These are phyloP conservation scores for Pyrochroa serraticornis DNA, from an alignment of 2,888 invertebrate genomes.

Conservation along the genomic window DNA sequence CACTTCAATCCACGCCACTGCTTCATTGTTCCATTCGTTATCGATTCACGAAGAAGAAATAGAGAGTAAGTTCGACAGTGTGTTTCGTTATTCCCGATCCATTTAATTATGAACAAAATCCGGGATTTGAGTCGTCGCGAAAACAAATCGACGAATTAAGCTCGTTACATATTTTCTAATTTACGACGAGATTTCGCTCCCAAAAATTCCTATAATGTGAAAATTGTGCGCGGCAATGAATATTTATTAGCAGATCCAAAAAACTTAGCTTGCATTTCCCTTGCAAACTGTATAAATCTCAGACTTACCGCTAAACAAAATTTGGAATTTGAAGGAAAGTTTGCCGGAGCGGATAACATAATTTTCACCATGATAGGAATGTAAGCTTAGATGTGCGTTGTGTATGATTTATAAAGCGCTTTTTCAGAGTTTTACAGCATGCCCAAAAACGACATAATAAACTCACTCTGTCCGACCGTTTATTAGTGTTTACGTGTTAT, in stretches of 20 bases:
- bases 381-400: conserved; percentile 35
- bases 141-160: conserved; percentile 13
- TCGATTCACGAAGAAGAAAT: conserved; percentile 18
- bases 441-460: conserved; percentile 29
- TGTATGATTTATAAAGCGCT: conserved; percentile 35
- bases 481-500: conserved; percentile 30
- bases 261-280: conserved; percentile 28
- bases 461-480: conserved; percentile 22
- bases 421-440: conserved; percentile 22
- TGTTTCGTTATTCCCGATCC: conserved; percentile 19
- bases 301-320: conserved; percentile 29
- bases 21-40: conserved; percentile 26
- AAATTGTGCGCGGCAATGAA: conserved; percentile 16
- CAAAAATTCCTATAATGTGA: conserved; percentile 19
- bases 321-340: conserved; percentile 28
- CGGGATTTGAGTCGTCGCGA: no score
- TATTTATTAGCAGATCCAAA: conserved; percentile 22
- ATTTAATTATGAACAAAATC: conserved; percentile 14
- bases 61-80: conserved; percentile 13
- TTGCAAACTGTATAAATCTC: conserved; percentile 31
- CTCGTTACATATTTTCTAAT: conserved; percentile 12
- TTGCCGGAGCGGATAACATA: conserved; percentile 33
- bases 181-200: conserved; percentile 12
- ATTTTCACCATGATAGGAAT: conserved; percentile 37
- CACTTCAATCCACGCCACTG: conserved; percentile 17